Conservation (phyloP, 2,888 invertebrate genomes). For the Cyclophora albipunctata region DNA sequence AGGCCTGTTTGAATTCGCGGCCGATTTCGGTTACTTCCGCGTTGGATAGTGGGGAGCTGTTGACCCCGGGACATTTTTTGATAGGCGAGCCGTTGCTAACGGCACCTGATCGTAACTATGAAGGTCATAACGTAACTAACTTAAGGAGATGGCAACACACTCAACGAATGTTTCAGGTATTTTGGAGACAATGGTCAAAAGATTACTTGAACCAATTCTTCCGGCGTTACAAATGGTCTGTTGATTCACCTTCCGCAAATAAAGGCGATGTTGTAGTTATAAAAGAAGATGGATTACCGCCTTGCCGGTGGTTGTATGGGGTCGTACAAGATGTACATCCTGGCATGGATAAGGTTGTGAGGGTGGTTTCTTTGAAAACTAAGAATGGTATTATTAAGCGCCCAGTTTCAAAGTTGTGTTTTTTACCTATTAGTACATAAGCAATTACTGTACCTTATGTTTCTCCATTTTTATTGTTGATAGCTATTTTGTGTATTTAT, state of each 20-base stretch:
- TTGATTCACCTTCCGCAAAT: not conserved
- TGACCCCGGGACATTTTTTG: not conserved
- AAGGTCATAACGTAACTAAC: not conserved
- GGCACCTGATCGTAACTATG: not conserved
- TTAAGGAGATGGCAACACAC: not conserved
- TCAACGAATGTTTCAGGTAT: not conserved
- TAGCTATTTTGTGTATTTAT: too few relatives aligned
- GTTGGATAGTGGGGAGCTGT: too few relatives aligned
- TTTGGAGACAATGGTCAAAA: not conserved
- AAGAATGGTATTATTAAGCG: not conserved
- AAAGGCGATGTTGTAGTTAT: conserved; percentile 2
- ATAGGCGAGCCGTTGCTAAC: not conserved
- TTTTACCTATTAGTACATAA: not conserved
- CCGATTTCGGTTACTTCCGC: too few relatives aligned
- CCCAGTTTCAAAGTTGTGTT: not conserved
- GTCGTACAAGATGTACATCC: not conserved
- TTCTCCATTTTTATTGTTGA: too few relatives aligned
- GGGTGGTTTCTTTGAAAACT: not conserved
- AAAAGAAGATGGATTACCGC: not conserved
- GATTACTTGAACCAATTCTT: not conserved
- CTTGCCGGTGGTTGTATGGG: not conserved
- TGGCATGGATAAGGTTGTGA: not conserved
- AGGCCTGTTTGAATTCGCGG: too few relatives aligned
- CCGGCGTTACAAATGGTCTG: not conserved
- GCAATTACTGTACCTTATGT: too few relatives aligned